Evolutionary conservation across 2,113 vertebrate genomes (phyloP).

Genomic region (Protobothrops flavoviridis): DNA sequence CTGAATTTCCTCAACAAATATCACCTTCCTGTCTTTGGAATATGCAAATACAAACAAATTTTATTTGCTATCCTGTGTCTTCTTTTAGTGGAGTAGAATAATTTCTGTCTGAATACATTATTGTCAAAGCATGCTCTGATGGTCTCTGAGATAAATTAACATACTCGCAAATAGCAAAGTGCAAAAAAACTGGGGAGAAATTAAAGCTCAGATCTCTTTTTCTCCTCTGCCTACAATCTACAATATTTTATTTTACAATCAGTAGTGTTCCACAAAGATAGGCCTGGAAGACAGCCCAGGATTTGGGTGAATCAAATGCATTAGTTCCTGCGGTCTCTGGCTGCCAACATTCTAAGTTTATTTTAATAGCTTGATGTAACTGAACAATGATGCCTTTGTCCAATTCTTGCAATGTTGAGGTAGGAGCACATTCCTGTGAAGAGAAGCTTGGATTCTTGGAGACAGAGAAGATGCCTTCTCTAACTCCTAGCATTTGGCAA

Average conservation of each 20-base stretch:
- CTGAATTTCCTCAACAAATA: not conserved
- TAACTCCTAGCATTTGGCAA: not conserved
- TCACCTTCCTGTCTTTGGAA: not conserved
- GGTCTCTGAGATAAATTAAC: not conserved
- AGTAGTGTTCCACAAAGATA: not conserved
- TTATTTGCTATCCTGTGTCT: not conserved
- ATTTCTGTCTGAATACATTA: not conserved
- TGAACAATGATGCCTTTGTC: conserved; percentile 27
- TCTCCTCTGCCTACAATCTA: not conserved
- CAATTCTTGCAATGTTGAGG: not conserved
- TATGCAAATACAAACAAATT: not conserved
- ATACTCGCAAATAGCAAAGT: not conserved
- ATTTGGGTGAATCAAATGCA: conserved; percentile 9
- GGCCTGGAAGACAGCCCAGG: not conserved
- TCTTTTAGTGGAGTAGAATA: not conserved
- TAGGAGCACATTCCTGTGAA: conserved; percentile 12
- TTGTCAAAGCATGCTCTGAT: not conserved
- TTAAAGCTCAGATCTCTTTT: not conserved
- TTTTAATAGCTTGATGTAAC: conserved; percentile 10
- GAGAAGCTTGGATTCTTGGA: not conserved
- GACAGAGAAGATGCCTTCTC: conserved; percentile 2
- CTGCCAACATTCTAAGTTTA: conserved; percentile 13
- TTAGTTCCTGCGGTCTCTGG: conserved; percentile 16
- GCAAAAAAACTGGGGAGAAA: not conserved
- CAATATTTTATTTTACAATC: not conserved